Evolutionary conservation across 2,113 vertebrate species (phyloP), one percentile per base, ranked within the genome.

Genomic region (Nematolebias whitei): DNA sequence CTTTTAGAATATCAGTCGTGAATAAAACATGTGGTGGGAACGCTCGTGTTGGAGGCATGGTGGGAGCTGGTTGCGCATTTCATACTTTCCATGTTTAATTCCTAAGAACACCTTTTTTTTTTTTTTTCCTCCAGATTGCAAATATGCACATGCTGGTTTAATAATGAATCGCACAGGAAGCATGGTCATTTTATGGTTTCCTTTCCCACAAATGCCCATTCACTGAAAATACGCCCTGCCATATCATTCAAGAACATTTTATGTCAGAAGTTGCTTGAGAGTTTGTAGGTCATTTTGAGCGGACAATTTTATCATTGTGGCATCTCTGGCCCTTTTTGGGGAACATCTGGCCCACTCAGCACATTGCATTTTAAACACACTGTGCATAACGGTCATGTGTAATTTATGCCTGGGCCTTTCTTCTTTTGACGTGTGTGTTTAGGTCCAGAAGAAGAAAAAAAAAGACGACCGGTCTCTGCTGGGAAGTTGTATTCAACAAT

Each of bases 21-120:
- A 91, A 90, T 92, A 90, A 91, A 89, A 90, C 76, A 92, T 91
- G 85, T 2, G 3, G 74, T 67, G 82, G 85, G 78, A 83, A 79
- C 64, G 80, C 68, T 74, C 63, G 63, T 87, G 81, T 85, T 81
- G 82, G 74, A 77, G 70, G 73, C 74, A 85, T 76, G 77, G 76
- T 82, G 67, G 83, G 68, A 89, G 79, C 77, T 58, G 48, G 68
- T 70, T 90, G 87, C 88, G 87, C 85, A 87, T 90, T 88, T 90
- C 52, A 90, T 88, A 76, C 56, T 82, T 87, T 88, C 86, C 78
- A 85, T 85, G 80, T 87, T 90, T 88, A 74, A 89, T 91, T 90
- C 91, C 89, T 82, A 88, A 90, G 82, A 90, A 90, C 84, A 87
- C 78, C 65, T 71, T 76, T 55, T 78, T 79, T 71, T 71, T 76